These are phyloP conservation scores for Blomia tropicalis DNA, from an alignment of 2,888 invertebrate species.

Conservation along the genomic window DNA sequence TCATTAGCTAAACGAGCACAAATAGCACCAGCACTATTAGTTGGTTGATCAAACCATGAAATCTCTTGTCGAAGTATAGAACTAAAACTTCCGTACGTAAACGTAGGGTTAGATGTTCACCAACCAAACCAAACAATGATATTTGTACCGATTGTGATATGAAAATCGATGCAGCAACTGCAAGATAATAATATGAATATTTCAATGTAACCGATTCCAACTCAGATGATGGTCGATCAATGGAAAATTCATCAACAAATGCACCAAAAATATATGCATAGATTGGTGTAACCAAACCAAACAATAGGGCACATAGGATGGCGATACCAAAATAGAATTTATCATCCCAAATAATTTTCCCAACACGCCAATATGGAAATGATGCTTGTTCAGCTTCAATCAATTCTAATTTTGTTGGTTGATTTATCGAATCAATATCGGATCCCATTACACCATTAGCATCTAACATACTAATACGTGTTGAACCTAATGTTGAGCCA, in stretches of 20 bases:
- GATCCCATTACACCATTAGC: neutral
- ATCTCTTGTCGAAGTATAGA: constrained; percentile 37
- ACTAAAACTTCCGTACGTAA: constrained; percentile 36
- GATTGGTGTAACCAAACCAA: constrained; percentile 1
- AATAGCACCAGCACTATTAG: constrained; percentile 52
- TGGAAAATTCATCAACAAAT: constrained; percentile 11
- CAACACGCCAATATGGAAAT: constrained; percentile 1
- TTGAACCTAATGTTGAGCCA: neutral
- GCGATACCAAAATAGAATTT: neutral
- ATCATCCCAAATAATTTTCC: neutral
- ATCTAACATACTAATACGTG: neutral
- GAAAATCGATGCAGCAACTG: neutral
- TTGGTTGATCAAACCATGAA: constrained; percentile 38
- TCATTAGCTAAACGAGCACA: constrained; percentile 54
- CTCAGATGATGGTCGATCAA: no score
- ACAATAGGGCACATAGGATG: neutral
- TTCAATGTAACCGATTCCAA: neutral
- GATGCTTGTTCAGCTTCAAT: neutral
- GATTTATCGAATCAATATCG: neutral
- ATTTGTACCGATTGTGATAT: neutral
- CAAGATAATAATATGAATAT: neutral
- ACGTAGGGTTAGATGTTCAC: constrained; percentile 34
- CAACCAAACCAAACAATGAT: constrained; percentile 28
- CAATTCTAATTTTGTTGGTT: neutral
- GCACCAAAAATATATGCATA: constrained; percentile 16